Evolutionary conservation across 2,113 vertebrate species (phyloP), one percentile per base, ranked within the genome.

Genomic region (Mus musculus): DNA sequence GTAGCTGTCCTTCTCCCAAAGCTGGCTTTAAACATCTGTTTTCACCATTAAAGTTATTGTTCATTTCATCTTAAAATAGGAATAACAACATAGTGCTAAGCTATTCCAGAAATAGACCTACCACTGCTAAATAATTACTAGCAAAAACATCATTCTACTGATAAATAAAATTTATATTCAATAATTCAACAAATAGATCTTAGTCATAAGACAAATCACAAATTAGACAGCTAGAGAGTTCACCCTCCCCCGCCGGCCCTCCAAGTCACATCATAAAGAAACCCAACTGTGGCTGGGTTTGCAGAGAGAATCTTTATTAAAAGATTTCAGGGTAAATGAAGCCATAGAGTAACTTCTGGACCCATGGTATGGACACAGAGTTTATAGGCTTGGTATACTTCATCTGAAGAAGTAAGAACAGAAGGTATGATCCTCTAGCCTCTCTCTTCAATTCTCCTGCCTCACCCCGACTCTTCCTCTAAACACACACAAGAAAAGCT

Each of bases 61-160:
- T 91, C 20, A 54, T 80, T 94, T 93, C 16, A 61, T 92, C 78
- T 96, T 95, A 94, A 95, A 90, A 93, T 46, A 90, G 24, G 39
- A 96, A 88, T 80, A 89, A 91, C 61, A 89, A 91, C 61, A 90
- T 2, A 90, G 17, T 46, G 65, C 46, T 76, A 42, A 77, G 56
- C 39, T 77, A 30, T 90, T 95, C 67, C 36, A 92, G 61, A 95
- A 93, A 93, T 72, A 94, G 36, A 63, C 65, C 22, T 92, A 71
- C 85, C 26, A 19, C 63, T 87, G 69, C 33, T 90, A 93, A 96
- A 72, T 78, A 91, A 93, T 88, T 42, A 90, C 86, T 88, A 42
- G 42, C 72, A 4, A 85, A 59, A 95, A 26, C 19, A 69, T 26
- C 73, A 30, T 42, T 94, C 20, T 94, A 65, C 8, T 90, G 36